phyloP scores from a whole-genome alignment of 2,113 vertebrate genomes.

The Mus spicilegus region DNA sequence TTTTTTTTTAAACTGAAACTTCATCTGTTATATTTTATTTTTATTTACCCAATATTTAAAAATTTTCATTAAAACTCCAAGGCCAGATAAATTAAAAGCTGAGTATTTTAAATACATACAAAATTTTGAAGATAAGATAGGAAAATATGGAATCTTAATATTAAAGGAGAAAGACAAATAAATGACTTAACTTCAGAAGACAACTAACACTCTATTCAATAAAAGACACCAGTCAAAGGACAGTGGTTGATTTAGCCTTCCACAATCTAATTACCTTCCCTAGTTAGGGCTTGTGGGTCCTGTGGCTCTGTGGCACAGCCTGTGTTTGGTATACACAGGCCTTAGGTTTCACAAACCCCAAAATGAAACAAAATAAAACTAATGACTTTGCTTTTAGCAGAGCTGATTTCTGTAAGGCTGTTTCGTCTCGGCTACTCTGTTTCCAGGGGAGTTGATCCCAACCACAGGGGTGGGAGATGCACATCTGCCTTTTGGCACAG shows the following conservation, averaged over 20 bases:
- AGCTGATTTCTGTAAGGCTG: not conserved
- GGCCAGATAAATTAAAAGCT: conserved; percentile 16
- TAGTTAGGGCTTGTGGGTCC: not conserved
- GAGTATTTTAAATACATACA: conserved; percentile 6
- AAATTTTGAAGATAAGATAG: not conserved
- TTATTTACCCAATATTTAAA: conserved; percentile 22
- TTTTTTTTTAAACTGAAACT: not conserved
- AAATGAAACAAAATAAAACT: not conserved
- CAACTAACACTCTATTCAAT: not conserved
- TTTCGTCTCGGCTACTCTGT: not conserved
- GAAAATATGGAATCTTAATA: conserved; percentile 10
- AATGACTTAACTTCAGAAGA: not conserved
- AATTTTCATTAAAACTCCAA: not conserved
- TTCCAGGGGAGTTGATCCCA: not conserved
- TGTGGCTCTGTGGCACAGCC: too few relatives aligned
- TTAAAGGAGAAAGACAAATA: not conserved
- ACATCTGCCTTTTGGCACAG: not conserved
- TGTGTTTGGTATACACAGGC: not conserved
- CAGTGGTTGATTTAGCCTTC: not conserved
- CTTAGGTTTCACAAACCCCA: not conserved
- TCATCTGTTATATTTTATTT: conserved; percentile 47
- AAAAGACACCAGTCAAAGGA: not conserved
- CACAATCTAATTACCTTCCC: not conserved
- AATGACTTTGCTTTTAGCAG: not conserved
- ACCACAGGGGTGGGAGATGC: not conserved